Conservation (phyloP, 2,113 vertebrate species). For the Telmatochromis brachygnathus region DNA sequence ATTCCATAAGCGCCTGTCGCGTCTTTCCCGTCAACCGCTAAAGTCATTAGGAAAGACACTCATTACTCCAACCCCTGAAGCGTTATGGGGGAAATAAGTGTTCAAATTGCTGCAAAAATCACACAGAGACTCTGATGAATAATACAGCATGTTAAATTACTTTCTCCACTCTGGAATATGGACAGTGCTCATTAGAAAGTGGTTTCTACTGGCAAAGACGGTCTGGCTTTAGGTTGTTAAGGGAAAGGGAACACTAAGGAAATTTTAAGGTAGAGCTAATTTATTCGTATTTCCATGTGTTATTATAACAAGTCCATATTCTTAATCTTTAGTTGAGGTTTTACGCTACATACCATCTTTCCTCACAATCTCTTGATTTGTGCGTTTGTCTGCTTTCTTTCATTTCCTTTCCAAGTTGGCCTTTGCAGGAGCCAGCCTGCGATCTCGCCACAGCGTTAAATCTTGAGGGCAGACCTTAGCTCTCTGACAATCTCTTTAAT, state of each 20-base stretch:
- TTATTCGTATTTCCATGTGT: background rate
- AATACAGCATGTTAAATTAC: constrained; percentile 55
- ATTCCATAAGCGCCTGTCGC: constrained; percentile 47
- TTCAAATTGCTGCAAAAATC: constrained; percentile 58
- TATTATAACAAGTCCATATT: background rate
- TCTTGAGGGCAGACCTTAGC: constrained; percentile 41
- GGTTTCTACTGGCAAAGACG: constrained; percentile 20
- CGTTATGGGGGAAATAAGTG: constrained; percentile 50
- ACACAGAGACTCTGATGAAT: constrained; percentile 64
- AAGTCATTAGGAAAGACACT: constrained; percentile 58
- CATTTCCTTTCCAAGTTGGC: constrained; percentile 1
- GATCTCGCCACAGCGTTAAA: constrained; percentile 24
- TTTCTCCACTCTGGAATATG: constrained; percentile 22
- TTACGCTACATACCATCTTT: background rate
- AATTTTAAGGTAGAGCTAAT: background rate
- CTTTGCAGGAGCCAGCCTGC: background rate
- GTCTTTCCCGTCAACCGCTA: constrained; percentile 37
- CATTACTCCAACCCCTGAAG: constrained; percentile 46
- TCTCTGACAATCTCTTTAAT: constrained; percentile 45
- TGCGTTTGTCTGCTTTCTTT: background rate
- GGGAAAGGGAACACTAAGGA: background rate
- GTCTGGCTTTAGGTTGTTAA: background rate
- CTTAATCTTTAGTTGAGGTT: background rate
- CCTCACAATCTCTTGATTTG: background rate
- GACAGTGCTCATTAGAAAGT: constrained; percentile 22